Evolutionary conservation across 2,797 vertebrate genomes (phyloP), one percentile per base, ranked within the genome.

Genomic region (Oreochromis grahami): DNA sequence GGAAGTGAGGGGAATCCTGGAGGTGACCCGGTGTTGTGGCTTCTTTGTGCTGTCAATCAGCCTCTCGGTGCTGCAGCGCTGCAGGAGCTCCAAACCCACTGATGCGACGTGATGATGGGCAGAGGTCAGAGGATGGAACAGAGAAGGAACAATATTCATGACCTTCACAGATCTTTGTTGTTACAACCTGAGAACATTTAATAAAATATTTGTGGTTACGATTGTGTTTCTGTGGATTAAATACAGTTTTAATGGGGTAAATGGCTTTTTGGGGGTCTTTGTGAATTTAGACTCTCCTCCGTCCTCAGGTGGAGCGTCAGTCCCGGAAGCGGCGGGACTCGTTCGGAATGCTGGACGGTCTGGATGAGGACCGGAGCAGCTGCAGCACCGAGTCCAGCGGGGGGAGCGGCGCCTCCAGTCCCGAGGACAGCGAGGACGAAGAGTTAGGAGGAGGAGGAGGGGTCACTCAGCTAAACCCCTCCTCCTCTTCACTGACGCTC

Each of bases 261-360:
- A 1, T 13, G 19, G 9, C 15, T 72, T 29, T 19, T 48, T 29
- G 21, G 24, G 21, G 74, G 50, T 53, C 21, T 2, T 24, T 60
- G 17, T 78, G 53, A 48, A 43, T 21, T 32, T 48, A 36, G 41
- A 15, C 32, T 15, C 2, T 56, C 17, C 10, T 10, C 19, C 4
- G 1, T 26, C 79, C 21, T 84, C 93, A 98, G 98, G 95, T 95
- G 95, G 97, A 98, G 87, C 96, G 93, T 93, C 95, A 95, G 89
- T 97, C 95, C 94, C 96, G 97, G 93, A 98, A 96, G 87, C 95
- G 97, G 80, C 93, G 96, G 43, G 98, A 98, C 90, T 97, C 94
- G 0, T 98, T 98, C 87, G 98, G 98, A 94, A 98, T 98, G 97
- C 97, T 98, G 95, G 98, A 99, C 93, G 97, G 98, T 72, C 96